Conservation (phyloP, 2,797 vertebrate species). For the Ctenopoma kingsleyae region DNA sequence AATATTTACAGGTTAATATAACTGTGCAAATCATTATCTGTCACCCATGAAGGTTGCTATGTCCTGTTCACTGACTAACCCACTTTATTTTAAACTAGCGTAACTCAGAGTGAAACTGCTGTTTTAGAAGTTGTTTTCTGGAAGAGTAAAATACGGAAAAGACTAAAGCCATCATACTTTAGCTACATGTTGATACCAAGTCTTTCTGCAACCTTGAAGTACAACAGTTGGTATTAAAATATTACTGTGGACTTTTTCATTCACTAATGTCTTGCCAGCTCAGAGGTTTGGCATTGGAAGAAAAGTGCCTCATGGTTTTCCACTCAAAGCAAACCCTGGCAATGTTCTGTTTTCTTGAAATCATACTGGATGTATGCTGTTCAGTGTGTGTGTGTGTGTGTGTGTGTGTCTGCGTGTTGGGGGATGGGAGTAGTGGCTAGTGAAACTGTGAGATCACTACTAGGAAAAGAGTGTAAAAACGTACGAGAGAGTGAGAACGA, state of each 20-base stretch:
- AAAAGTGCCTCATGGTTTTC: constrained; percentile 50
- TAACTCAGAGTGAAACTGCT: constrained; percentile 1
- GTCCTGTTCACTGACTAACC: neutral
- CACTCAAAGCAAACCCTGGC: constrained; percentile 46
- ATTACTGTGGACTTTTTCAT: constrained; percentile 33
- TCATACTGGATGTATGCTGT: constrained; percentile 8
- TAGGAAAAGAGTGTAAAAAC: constrained; percentile 43
- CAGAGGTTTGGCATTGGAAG: constrained; percentile 39
- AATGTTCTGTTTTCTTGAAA: constrained; percentile 51
- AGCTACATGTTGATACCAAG: constrained; percentile 38
- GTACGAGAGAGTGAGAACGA: constrained; percentile 18
- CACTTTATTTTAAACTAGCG: constrained; percentile 1
- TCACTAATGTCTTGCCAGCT: constrained; percentile 44
- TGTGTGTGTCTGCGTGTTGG: constrained; percentile 22
- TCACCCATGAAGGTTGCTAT: neutral
- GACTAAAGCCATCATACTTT: constrained; percentile 59
- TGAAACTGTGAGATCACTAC: constrained; percentile 58
- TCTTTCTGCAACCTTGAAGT: constrained; percentile 40
- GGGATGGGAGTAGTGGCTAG: constrained; percentile 42
- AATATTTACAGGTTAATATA: neutral
- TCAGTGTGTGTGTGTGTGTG: neutral
- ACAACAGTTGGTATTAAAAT: constrained; percentile 42
- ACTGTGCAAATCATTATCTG: neutral
- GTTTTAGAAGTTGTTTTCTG: constrained; percentile 23
- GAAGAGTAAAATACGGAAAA: constrained; percentile 18